phyloP scores from a whole-genome alignment of 30 jellyfish, hydroid and myxozoan genomes.

The Chironex yamaguchii region DNA sequence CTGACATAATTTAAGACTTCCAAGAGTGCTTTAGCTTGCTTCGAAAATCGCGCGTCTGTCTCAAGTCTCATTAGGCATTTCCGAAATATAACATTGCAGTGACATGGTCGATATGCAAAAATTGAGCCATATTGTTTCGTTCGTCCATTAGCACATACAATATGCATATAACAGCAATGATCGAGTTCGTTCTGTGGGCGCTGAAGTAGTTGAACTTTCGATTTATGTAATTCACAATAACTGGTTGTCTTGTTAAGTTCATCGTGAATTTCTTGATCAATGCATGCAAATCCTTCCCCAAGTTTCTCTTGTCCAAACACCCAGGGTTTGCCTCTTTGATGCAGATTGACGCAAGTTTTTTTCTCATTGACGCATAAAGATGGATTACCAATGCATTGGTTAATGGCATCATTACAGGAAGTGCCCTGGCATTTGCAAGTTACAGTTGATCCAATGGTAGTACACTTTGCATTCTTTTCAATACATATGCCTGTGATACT shows the following conservation, averaged over 20 bases:
- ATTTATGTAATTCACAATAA: conserved; percentile 30
- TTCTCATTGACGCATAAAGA: conserved; percentile 30
- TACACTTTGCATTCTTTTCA: background rate
- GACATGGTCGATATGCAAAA: conserved; percentile 67
- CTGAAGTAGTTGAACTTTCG: conserved; percentile 1
- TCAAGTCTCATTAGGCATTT: conserved; percentile 17
- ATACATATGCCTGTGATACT: conserved; percentile 9
- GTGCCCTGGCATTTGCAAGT: conserved; percentile 1
- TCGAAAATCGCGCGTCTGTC: background rate
- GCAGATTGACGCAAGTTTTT: conserved; percentile 54
- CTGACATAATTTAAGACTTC: background rate
- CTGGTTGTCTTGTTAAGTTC: conserved; percentile 14
- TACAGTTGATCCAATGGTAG: conserved; percentile 7
- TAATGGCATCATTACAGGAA: background rate
- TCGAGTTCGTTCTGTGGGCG: conserved; percentile 46
- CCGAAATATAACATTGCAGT: conserved; percentile 52
- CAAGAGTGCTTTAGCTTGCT: background rate
- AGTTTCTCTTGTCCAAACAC: background rate
- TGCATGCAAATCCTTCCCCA: conserved; percentile 66
- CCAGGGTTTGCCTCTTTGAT: conserved; percentile 40
- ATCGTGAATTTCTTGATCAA: conserved; percentile 18
- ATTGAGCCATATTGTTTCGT: conserved; percentile 36
- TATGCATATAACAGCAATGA: conserved; percentile 58
- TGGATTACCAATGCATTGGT: conserved; percentile 71
- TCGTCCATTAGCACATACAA: conserved; percentile 24